Conservation (phyloP, 2,113 vertebrate genomes). For the Sisor rabdophorus region DNA sequence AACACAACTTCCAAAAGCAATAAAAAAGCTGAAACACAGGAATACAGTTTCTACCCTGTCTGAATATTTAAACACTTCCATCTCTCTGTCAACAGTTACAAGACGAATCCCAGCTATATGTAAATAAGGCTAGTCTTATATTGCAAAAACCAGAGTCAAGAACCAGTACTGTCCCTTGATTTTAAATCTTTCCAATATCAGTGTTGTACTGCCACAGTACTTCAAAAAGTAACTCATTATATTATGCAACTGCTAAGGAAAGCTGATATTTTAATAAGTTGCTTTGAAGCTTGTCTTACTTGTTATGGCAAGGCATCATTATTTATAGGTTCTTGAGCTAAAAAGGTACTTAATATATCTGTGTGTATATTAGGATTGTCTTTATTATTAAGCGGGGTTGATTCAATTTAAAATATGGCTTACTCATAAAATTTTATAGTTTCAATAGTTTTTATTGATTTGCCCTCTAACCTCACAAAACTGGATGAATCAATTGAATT, state of each 20-base stretch:
- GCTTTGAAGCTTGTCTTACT: not conserved
- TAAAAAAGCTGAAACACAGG: conserved; percentile 12
- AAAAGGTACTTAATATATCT: not conserved
- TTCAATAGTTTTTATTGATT: not conserved
- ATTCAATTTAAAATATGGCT: not conserved
- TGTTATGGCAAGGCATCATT: not conserved
- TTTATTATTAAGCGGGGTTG: not conserved
- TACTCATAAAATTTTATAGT: not conserved
- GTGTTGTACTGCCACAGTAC: not conserved
- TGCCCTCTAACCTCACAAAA: not conserved
- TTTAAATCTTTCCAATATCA: not conserved
- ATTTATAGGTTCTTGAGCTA: not conserved
- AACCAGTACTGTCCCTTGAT: not conserved
- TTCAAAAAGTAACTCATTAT: conserved; percentile 11
- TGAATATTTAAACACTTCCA: not conserved
- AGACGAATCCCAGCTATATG: not conserved
- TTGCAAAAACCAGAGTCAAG: not conserved
- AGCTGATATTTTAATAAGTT: not conserved
- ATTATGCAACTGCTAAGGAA: not conserved
- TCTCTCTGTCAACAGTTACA: not conserved
- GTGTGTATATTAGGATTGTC: not conserved
- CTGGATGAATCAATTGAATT: not conserved
- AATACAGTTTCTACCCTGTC: conserved; percentile 1
- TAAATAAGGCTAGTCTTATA: not conserved
- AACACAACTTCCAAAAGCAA: conserved; percentile 46